phyloP scores from a whole-genome alignment of 1,140 invertebrate species.

The Diabrotica undecimpunctata region DNA sequence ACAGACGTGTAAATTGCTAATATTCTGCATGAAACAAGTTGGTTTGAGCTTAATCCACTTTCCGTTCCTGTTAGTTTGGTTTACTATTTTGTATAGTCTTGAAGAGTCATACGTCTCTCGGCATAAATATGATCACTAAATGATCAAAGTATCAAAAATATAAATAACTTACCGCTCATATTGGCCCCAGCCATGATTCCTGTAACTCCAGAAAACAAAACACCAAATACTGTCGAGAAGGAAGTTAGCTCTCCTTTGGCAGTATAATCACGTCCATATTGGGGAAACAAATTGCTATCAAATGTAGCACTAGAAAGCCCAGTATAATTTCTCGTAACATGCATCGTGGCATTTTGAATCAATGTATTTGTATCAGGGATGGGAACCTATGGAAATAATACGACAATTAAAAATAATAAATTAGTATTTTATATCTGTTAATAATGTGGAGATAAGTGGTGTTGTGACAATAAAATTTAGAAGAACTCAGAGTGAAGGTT shows the following conservation, averaged over 20 bases:
- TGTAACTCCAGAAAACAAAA: conserved; percentile 92
- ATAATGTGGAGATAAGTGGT: too few species aligned
- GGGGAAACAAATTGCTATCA: conserved; percentile 66
- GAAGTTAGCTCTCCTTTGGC: conserved; percentile 67
- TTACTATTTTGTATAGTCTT: too few species aligned
- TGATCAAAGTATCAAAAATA: not conserved
- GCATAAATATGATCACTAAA: too few species aligned
- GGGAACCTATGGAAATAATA: conserved; percentile 54
- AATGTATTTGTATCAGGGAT: conserved; percentile 70
- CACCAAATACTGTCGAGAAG: conserved; percentile 93
- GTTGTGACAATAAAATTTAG: too few species aligned
- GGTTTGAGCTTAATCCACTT: too few species aligned
- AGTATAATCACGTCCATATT: conserved; percentile 85
- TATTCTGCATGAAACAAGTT: too few species aligned
- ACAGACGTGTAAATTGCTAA: too few species aligned
- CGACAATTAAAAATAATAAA: not conserved
- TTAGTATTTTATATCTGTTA: too few species aligned
- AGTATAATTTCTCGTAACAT: conserved; percentile 69
- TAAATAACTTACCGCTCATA: conserved; percentile 78
- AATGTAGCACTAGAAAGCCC: conserved; percentile 74
- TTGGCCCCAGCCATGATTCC: conserved; percentile 99
- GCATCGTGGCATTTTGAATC: conserved; percentile 55
- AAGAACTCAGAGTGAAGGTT: too few species aligned
- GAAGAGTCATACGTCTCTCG: too few species aligned
- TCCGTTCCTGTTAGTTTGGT: too few species aligned